Base-by-base conservation (phyloP, 2,797 vertebrate genomes). In the Myotis myotis region DNA sequence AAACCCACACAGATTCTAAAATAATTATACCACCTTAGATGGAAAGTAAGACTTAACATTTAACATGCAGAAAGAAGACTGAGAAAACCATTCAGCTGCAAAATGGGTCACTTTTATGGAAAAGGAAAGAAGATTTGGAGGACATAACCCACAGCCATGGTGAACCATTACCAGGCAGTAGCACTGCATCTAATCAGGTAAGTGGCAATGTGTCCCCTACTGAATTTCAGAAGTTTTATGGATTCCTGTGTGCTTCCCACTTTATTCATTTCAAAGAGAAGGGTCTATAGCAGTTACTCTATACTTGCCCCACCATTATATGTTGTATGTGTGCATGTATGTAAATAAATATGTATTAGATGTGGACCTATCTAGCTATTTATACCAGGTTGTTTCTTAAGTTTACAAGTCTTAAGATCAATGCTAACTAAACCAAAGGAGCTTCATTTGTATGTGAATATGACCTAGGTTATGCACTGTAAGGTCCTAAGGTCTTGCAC, bases 1-100 rank as follows among this genome's bases (percentile, higher is more conserved):
- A 92, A 93, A 71, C 4, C n/a, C n/a, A 82, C 19, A 55, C 60
- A 82, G 17, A 2, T 95, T 87, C 38, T 28, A 87, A 95, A 79
- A 93, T 70, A 93, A 90, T 64, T 47, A 15, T 72, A n/a, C 74
- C 41, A 90, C 16, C 13, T 79, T 41, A 57, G 20, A 44, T 38
- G 8, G 30, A 79, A 90, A 79, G 68, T 25, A 71, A 49, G 10
- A 33, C 25, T 76, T 41, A 57, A 87, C 41, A 89, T 85, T 64
- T 89, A 49, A 55, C 28, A 44, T 49, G 36, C 11, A 92, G 75
- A 55, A 91, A 89, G 47, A 23, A 38, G 38, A 74, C 28, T 30
- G 7, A 83, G 33, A 66, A 90, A 79, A 49, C 9, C 19, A 84
- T 64, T 74, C 49, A 80, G 3, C 30, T 93, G 20, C 66, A 47